A percentile compares a stretch with the other conserved stretches of the same genome.
Evolutionary conservation across 1,140 invertebrate genomes (phyloP).

Genomic region (Steinernema feltiae): DNA sequence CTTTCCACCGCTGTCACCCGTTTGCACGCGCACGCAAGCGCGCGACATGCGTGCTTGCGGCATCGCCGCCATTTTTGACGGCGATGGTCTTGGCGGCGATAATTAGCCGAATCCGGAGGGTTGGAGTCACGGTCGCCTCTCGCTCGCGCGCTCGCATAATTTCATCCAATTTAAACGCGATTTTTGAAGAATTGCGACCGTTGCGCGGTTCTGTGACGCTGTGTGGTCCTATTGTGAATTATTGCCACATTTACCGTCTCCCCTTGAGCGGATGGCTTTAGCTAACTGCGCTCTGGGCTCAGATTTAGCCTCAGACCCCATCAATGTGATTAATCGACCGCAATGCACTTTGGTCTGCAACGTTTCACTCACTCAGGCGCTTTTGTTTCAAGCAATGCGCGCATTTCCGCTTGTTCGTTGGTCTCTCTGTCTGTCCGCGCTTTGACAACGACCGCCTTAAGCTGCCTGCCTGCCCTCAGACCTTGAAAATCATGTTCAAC

Average conservation of each 20-base stretch:
- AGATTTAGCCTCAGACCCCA: background rate
- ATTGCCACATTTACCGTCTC: background rate
- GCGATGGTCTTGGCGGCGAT: background rate
- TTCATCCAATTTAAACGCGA: background rate
- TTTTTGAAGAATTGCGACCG: background rate
- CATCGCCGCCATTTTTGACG: too few species aligned
- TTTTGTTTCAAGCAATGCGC: too few species aligned
- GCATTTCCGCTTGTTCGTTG: too few species aligned
- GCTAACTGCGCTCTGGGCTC: background rate
- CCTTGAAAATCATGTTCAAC: too few species aligned
- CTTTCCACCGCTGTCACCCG: too few species aligned
- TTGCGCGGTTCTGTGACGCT: background rate
- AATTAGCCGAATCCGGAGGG: slow-evolving; percentile 15
- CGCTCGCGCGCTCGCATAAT: background rate
- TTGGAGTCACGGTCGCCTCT: background rate
- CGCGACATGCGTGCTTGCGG: too few species aligned
- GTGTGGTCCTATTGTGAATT: background rate
- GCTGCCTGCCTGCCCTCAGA: too few species aligned
- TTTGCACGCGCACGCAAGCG: background rate
- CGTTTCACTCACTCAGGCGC: too few species aligned
- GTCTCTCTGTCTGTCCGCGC: too few species aligned
- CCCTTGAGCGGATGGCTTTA: background rate
- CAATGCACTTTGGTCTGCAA: too few species aligned
- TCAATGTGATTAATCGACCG: background rate
- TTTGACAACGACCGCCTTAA: too few species aligned